Evolutionary conservation across 2,888 invertebrate genomes (phyloP).

Genomic region (Melikaiella ostensackeni): DNA sequence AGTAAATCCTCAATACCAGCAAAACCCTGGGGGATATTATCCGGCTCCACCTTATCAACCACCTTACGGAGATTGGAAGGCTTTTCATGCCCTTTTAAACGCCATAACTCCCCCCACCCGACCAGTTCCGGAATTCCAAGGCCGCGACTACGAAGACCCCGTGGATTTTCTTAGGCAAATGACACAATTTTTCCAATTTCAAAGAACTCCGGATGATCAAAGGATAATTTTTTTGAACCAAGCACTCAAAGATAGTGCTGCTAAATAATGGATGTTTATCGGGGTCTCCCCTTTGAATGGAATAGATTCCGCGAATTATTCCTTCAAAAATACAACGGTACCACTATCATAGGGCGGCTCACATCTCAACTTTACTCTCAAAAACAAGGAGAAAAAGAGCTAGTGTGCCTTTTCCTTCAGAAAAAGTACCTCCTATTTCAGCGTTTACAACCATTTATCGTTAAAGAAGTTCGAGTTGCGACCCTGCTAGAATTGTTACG

Average conservation of each 20-base stretch:
- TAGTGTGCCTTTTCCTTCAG: not conserved
- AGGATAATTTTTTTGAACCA: too few relatives aligned
- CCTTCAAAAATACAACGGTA: not conserved
- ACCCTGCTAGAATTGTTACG: too few relatives aligned
- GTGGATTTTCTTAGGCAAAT: not conserved
- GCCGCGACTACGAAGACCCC: too few relatives aligned
- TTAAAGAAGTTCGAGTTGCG: not conserved
- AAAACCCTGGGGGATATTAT: too few relatives aligned
- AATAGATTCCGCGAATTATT: not conserved
- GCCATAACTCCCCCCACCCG: too few relatives aligned
- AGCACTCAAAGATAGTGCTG: too few relatives aligned
- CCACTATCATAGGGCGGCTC: not conserved
- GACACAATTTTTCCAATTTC: not conserved
- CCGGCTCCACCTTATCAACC: too few relatives aligned
- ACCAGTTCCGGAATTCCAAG: not conserved
- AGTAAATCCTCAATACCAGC: too few relatives aligned
- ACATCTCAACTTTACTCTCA: not conserved
- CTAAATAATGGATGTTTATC: not conserved
- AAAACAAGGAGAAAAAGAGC: not conserved
- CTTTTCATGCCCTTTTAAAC: too few relatives aligned
- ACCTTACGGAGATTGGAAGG: too few relatives aligned
- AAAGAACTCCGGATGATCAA: not conserved
- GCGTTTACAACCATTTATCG: not conserved
- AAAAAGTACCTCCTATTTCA: too few relatives aligned
- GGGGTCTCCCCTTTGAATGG: not conserved